Evolutionary conservation across 2,797 vertebrate species (phyloP), one percentile per base, ranked within the genome.

Genomic region (Sorex maritimensis): DNA sequence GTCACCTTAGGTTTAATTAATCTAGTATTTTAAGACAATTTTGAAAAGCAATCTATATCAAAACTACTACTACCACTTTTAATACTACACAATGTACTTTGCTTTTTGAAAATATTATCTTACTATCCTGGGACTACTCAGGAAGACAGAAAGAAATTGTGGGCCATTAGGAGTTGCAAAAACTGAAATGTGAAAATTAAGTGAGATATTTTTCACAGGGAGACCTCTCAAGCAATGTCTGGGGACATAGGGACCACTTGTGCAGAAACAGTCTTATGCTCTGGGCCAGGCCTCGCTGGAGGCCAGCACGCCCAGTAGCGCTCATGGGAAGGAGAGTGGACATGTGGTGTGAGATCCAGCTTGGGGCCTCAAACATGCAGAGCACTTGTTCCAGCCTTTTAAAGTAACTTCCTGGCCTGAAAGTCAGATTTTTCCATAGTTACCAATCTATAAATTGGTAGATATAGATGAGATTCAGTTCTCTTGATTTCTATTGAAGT

Each of bases 41-140:
- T 72, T 61, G 75, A 34, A 78, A 82, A 88, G 58, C 58, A 28
- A 15, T 72, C 19, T n/a, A 5, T n/a, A 28, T 75, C 28, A 87
- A n/a, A 73, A 78, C 74, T 71, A 84, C 38, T 28, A 86, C 38
- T 3, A 63, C 80, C 86, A 5, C 41, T 67, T 81, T 38, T 28
- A 86, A n/a, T 3, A 63, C 80, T 86, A 5, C 46, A 6, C 72
- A 75, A n/a, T 55, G 21, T 26, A 65, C 52, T 80, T 92, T 61
- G 38, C 71, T 82, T 91, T 81, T 86, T 44, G 90, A 63, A 73
- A 9, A 34, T 34, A 34, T 61, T 77, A 58, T 94, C 75, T 95
- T 77, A 81, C 81, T 96, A 81, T 86, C 55, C 65, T 67, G 2
- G 83, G 63, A 38, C 46, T 4, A n/a, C 68, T 52, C 10, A 65